Evolutionary conservation across 2,797 vertebrate species (phyloP).

Genomic region (Loris lydekkerianus): DNA sequence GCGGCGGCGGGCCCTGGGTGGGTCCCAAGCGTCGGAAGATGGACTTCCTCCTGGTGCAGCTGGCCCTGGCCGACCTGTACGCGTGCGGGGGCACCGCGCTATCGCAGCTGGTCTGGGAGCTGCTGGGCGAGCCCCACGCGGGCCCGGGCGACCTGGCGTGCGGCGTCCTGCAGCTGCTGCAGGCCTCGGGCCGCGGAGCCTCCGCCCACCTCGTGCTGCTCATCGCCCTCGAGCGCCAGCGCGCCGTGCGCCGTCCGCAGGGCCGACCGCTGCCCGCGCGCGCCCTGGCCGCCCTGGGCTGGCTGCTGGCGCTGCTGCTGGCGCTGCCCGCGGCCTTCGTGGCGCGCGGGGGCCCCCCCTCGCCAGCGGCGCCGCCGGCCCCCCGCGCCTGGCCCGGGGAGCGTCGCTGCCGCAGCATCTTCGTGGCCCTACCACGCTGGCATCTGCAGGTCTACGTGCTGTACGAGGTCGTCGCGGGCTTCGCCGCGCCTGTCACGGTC

Average conservation of each 20-base stretch:
- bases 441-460: conserved; percentile 79
- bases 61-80: conserved; percentile 87
- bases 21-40: conserved; percentile 82
- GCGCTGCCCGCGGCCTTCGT: conserved; percentile 86
- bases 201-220: conserved; percentile 87
- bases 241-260: conserved; percentile 72
- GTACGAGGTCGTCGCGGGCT: conserved; percentile 73
- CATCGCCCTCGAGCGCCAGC: conserved; percentile 86
- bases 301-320: conserved; percentile 87
- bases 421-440: conserved; percentile 77
- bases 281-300: conserved; percentile 80
- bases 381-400: conserved; percentile 34
- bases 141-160: conserved; percentile 71
- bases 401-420: conserved; percentile 73
- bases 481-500: conserved; percentile 75
- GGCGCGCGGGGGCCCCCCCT: conserved; percentile 64
- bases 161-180: conserved; percentile 82
- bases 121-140: conserved; percentile 22
- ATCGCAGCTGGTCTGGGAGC: conserved; percentile 81
- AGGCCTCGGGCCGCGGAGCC: conserved; percentile 84
- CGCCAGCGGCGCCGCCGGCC: conserved; percentile 57
- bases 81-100: conserved; percentile 82
- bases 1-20: conserved; percentile 72
- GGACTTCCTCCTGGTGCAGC: conserved; percentile 87
- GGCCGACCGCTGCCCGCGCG: conserved; percentile 79